These are phyloP conservation scores for Shargacucullia verbasci DNA, from an alignment of 2,888 invertebrate genomes.

Conservation along the genomic window DNA sequence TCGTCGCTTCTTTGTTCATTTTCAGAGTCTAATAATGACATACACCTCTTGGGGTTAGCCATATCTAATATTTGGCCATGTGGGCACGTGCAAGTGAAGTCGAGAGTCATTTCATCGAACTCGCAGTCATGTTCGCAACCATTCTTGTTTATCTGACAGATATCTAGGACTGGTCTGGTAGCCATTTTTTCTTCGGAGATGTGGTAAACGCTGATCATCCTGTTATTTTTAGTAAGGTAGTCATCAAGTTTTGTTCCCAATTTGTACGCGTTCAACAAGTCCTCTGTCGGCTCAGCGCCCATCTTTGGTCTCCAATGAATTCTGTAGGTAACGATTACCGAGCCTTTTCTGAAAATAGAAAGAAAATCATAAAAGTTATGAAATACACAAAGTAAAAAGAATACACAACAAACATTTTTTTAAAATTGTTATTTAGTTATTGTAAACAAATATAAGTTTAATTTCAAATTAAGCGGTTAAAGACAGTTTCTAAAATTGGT, in stretches of 20 bases:
- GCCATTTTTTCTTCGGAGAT: slow-evolving; percentile 81
- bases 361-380: background rate
- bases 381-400: too few relatives aligned
- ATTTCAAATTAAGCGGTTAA: too few relatives aligned
- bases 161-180: slow-evolving; percentile 87
- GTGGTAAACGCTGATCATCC: slow-evolving; percentile 87
- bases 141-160: slow-evolving; percentile 91
- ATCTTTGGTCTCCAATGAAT: slow-evolving; percentile 90
- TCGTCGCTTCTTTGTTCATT: slow-evolving; percentile 14
- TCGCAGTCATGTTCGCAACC: slow-evolving; percentile 91
- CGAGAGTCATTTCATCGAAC: slow-evolving; percentile 90
- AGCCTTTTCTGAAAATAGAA: slow-evolving; percentile 89
- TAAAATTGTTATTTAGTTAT: too few relatives aligned
- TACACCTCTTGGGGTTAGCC: slow-evolving; percentile 82
- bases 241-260: slow-evolving; percentile 84
- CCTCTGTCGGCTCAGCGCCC: slow-evolving; percentile 75
- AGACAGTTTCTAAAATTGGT: too few relatives aligned
- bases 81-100: slow-evolving; percentile 91
- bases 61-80: slow-evolving; percentile 81
- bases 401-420: too few relatives aligned
- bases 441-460: too few relatives aligned
- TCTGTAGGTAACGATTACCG: slow-evolving; percentile 90
- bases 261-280: slow-evolving; percentile 84
- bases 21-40: slow-evolving; percentile 67
- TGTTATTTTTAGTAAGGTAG: slow-evolving; percentile 84